These are phyloP conservation scores for Atethmia centrago DNA, from an alignment of 2,888 invertebrate species.

Conservation along the genomic window DNA sequence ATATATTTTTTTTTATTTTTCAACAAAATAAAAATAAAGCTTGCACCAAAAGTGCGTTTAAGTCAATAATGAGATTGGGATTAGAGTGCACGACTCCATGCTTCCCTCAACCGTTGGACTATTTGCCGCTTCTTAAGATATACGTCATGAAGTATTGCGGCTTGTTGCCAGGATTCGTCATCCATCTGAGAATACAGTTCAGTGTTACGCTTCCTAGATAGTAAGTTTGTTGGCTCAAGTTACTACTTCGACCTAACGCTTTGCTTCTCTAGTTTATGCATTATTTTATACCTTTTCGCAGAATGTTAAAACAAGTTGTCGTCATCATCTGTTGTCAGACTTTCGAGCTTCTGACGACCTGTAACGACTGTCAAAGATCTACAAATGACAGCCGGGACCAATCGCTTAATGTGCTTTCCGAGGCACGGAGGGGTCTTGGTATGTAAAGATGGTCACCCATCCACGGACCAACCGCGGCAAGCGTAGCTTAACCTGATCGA, in stretches of 20 bases:
- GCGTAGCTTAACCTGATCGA: no score
- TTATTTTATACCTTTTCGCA: not conserved
- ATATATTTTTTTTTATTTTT: not conserved
- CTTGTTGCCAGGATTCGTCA: conserved; percentile 24
- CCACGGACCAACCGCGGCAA: no score
- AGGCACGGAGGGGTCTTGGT: no score
- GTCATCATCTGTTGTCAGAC: no score
- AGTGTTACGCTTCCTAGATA: conserved; percentile 37
- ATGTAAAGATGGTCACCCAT: no score
- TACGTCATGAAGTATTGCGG: conserved; percentile 20
- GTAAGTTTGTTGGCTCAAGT: conserved; percentile 42
- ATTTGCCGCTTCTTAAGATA: conserved; percentile 7
- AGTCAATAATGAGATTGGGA: not conserved
- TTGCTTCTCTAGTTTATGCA: conserved; percentile 2
- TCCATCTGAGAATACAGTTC: conserved; percentile 17
- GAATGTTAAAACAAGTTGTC: not conserved
- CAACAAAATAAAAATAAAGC: not conserved
- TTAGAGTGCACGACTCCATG: no score
- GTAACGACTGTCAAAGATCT: no score
- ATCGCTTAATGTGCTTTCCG: no score
- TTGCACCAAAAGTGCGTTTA: not conserved
- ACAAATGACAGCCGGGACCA: no score
- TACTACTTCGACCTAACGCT: conserved; percentile 3
- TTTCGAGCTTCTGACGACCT: no score
- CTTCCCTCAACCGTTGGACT: not conserved